Conservation (phyloP, 2,797 vertebrate genomes). For the Ciconia nigra region DNA sequence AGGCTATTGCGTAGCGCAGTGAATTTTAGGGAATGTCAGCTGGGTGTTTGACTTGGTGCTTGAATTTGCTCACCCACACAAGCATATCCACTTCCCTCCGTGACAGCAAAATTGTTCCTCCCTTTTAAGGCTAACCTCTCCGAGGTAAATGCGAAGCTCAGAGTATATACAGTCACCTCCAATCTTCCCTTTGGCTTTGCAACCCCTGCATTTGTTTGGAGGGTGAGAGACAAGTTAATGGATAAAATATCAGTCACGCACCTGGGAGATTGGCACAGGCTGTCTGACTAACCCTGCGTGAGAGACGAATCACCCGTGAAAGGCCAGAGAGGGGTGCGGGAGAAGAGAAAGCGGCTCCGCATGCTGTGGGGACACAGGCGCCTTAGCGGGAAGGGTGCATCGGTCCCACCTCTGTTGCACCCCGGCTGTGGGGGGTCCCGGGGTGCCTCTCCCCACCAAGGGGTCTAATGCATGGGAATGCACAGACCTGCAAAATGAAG, state of each 20-base stretch:
- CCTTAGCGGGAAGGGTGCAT: neutral
- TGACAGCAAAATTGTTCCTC: constrained; percentile 41
- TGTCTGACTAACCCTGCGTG: neutral
- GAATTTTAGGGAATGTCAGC: neutral
- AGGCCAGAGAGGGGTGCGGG: accelerated
- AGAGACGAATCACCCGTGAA: accelerated
- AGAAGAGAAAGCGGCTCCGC: neutral
- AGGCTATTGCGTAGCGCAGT: neutral
- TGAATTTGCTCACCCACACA: constrained; percentile 6
- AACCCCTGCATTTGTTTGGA: neutral
- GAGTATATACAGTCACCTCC: neutral
- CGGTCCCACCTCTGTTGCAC: neutral
- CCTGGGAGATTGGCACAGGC: neutral
- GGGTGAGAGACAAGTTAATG: neutral
- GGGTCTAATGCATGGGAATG: neutral
- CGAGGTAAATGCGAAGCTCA: neutral
- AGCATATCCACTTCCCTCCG: neutral
- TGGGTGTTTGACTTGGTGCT: neutral
- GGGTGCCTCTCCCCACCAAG: neutral
- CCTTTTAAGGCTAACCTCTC: neutral
- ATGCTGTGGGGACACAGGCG: neutral
- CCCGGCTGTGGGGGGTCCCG: neutral
- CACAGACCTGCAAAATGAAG: neutral
- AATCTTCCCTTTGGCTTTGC: neutral
- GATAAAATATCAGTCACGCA: neutral